Conservation (phyloP, 2,797 vertebrate species). For the Erpetoichthys calabaricus region DNA sequence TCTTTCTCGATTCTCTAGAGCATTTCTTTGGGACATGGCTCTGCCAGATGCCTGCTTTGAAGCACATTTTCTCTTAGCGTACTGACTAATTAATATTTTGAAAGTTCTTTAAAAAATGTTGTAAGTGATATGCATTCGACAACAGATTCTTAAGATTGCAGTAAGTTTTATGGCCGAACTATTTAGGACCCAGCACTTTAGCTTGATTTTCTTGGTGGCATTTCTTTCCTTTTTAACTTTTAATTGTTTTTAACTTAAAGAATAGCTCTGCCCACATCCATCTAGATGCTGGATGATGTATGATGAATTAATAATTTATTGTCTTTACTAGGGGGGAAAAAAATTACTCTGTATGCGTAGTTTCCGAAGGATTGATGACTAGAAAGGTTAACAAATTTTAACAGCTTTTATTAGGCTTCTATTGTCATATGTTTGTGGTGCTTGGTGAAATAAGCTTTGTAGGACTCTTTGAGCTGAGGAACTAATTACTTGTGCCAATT, state of each 20-base stretch:
- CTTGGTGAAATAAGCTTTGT: constrained; percentile 65
- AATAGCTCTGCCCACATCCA: constrained; percentile 66
- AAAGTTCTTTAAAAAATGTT: no score
- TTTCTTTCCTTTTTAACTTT: constrained; percentile 50
- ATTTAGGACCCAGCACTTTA: no score
- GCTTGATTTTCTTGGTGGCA: constrained; percentile 15
- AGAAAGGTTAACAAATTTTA: constrained; percentile 64
- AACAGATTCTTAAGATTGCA: no score
- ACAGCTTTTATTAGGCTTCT: constrained; percentile 56
- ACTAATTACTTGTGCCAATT: constrained; percentile 85
- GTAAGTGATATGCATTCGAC: no score
- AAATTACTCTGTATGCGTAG: constrained; percentile 47
- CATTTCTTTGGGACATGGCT: no score
- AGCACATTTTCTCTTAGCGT: no score
- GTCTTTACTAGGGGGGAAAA: constrained; percentile 47
- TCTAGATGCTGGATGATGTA: constrained; percentile 54
- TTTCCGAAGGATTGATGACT: constrained; percentile 52
- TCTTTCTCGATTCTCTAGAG: no score
- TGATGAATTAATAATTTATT: constrained; percentile 86
- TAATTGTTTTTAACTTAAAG: constrained; percentile 75
- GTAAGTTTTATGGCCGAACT: no score
- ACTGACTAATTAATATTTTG: no score
- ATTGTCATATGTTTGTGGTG: constrained; percentile 58
- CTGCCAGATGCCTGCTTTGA: no score
- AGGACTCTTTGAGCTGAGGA: constrained; percentile 57